Conservation (phyloP, 2,888 invertebrate species). For the Oscheius myriophilus region DNA sequence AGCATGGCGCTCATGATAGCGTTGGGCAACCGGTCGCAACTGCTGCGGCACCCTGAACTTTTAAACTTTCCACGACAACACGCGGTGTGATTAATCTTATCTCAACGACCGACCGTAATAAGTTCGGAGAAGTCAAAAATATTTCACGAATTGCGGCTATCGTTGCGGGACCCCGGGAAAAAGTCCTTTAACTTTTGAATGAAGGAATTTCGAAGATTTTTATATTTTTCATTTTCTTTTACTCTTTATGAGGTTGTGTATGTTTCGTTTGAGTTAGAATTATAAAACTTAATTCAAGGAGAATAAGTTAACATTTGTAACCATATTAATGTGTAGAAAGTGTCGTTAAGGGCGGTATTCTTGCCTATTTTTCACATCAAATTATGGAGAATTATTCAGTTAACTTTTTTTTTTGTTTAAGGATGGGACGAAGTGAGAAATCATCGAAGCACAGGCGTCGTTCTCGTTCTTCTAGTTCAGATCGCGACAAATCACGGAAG, state of each 20-base stretch:
- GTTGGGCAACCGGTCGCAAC: not conserved
- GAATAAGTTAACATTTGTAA: no score
- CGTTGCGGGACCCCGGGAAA: not conserved
- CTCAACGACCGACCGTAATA: constrained; percentile 6
- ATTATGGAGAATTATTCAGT: no score
- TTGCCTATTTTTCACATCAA: no score
- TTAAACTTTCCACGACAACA: constrained; percentile 22
- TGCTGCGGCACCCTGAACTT: constrained; percentile 20
- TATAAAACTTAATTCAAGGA: not conserved
- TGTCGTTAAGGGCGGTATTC: no score
- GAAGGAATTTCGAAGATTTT: constrained; percentile 7
- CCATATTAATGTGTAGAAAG: no score
- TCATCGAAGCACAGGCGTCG: constrained; percentile 25
- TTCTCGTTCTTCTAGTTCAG: constrained; percentile 16
- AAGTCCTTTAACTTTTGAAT: not conserved
- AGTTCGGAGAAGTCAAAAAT: not conserved
- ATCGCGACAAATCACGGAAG: constrained; percentile 1
- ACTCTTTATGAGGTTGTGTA: not conserved
- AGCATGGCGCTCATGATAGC: constrained; percentile 6
- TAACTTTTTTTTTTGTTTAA: not conserved
- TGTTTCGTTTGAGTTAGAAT: not conserved
- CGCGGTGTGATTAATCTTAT: constrained; percentile 14
- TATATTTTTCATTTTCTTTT: not conserved
- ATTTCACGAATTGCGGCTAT: not conserved
- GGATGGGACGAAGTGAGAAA: constrained; percentile 38